phyloP scores from a whole-genome alignment of 1,140 invertebrate genomes.

The Bombus breviceps region DNA sequence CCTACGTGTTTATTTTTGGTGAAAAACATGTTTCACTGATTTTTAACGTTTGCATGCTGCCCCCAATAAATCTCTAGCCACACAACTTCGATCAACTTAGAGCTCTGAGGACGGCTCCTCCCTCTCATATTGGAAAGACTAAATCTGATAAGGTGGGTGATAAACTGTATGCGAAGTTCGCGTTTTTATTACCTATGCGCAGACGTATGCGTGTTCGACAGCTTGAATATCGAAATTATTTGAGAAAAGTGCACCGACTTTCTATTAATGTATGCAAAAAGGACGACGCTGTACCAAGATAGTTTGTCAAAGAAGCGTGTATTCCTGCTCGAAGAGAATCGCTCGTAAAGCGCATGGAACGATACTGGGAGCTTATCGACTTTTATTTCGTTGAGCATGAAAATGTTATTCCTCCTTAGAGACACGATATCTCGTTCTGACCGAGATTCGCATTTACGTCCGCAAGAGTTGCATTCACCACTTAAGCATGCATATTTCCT shows the following conservation, averaged over 20 bases:
- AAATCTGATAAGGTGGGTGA: conserved; percentile 92
- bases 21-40: conserved; percentile 61
- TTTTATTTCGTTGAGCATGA: conserved; percentile 14
- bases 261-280: not conserved
- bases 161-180: not conserved
- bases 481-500: not conserved
- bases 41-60: conserved; percentile 83
- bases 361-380: conserved; percentile 17
- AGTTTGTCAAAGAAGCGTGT: conserved; percentile 3
- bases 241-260: not conserved
- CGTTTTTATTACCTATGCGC: not conserved
- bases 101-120: conserved; percentile 90
- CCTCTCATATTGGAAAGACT: conserved; percentile 91
- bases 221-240: not conserved
- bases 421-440: conserved; percentile 30
- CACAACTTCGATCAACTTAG: conserved; percentile 90
- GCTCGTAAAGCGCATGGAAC: conserved; percentile 11
- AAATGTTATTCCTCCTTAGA: conserved; percentile 24
- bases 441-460: conserved; percentile 23
- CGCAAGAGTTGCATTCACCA: not conserved
- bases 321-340: conserved; percentile 3
- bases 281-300: not conserved
- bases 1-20: not conserved
- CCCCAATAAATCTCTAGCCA: conserved; percentile 84
- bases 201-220: not conserved